phyloP scores from a whole-genome alignment of 1,140 invertebrate species.

The Drosophila orosa region DNA sequence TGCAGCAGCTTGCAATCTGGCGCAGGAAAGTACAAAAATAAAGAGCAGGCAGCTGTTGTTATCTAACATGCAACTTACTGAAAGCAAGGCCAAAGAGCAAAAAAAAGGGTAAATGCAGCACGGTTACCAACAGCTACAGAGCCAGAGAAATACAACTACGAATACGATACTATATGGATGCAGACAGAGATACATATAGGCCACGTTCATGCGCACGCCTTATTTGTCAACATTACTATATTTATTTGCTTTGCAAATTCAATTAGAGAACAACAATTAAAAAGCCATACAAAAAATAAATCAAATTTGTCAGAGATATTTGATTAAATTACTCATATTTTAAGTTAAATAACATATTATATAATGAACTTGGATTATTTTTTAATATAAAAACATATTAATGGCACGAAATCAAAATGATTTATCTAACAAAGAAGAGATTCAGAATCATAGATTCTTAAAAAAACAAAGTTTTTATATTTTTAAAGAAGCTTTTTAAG shows the following conservation, averaged over 20 bases:
- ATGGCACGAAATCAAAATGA: not conserved
- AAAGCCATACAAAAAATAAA: not conserved
- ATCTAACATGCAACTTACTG: conserved; percentile 58
- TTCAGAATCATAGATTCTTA: not conserved
- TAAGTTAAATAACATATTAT: not conserved
- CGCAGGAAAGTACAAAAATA: conserved; percentile 24
- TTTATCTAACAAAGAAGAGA: not conserved
- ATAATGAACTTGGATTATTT: not conserved
- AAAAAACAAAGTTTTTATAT: not conserved
- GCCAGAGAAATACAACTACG: conserved; percentile 37
- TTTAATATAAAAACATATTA: no score
- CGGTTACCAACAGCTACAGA: conserved; percentile 46
- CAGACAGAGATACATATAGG: conserved; percentile 13
- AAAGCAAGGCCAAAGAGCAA: conserved; percentile 62
- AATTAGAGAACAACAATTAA: not conserved
- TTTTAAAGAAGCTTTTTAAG: not conserved
- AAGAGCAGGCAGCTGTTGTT: conserved; percentile 14
- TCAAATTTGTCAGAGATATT: not conserved
- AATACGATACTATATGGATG: conserved; percentile 20
- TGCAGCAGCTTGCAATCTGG: conserved; percentile 7
- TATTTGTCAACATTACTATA: not conserved
- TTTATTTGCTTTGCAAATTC: not conserved
- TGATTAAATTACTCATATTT: not conserved
- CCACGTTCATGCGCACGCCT: conserved; percentile 18
- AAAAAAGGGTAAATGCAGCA: conserved; percentile 54